Evolutionary conservation across 1,140 invertebrate genomes (phyloP).

Genomic region (Stenopsyche tienmushanensis): DNA sequence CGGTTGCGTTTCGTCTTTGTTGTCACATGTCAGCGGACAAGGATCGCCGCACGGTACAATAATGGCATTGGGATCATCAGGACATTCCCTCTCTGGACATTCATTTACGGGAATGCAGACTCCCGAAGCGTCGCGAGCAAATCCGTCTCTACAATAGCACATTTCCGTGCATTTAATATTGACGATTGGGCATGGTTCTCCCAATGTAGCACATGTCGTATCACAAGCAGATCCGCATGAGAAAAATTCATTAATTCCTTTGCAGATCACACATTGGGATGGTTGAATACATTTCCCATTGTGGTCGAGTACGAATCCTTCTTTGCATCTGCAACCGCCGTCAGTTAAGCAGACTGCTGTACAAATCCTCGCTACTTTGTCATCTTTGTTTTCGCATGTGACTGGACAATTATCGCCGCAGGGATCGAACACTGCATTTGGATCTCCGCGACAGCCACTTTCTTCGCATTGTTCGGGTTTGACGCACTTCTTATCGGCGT

Average conservation of each 20-base stretch:
- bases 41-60: slow-evolving; percentile 27
- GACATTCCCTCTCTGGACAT: slow-evolving; percentile 36
- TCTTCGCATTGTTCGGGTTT: slow-evolving; percentile 2
- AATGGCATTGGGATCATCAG: slow-evolving; percentile 16
- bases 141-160: slow-evolving; percentile 32
- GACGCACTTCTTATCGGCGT: neutral
- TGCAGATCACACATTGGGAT: slow-evolving; percentile 9
- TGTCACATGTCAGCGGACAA: slow-evolving; percentile 26
- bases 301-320: slow-evolving; percentile 12
- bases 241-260: slow-evolving; percentile 24
- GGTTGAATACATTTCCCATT: slow-evolving; percentile 21
- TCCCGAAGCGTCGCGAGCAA: slow-evolving; percentile 24
- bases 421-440: slow-evolving; percentile 6
- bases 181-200: slow-evolving; percentile 24
- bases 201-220: slow-evolving; percentile 28
- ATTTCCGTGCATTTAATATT: slow-evolving; percentile 23
- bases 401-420: slow-evolving; percentile 29
- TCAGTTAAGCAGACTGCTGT: neutral
- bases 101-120: slow-evolving; percentile 41
- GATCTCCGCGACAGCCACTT: slow-evolving; percentile 8
- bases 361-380: neutral
- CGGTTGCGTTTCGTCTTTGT: neutral
- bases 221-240: slow-evolving; percentile 33
- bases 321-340: slow-evolving; percentile 24
- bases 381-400: slow-evolving; percentile 21